Percentiles rank a stretch among this genome's conserved stretches.
These are phyloP conservation scores for Torymus texanus DNA, from an alignment of 2,888 invertebrate genomes.

Conservation along the genomic window DNA sequence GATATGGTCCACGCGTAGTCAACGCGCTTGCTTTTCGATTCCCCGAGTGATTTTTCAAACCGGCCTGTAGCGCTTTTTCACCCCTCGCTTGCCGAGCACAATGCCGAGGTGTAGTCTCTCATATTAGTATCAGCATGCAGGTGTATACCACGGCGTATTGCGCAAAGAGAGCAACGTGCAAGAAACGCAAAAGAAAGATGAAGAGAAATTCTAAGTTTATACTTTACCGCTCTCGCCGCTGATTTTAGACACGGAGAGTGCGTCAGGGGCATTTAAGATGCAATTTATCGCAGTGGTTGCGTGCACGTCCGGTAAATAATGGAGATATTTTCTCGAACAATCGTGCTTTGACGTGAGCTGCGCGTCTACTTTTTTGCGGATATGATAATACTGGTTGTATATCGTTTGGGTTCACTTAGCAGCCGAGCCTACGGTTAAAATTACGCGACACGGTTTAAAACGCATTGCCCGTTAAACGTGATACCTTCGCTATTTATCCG, in stretches of 20 bases:
- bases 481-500: too few species aligned
- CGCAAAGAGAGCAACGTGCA: too few species aligned
- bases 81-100: too few species aligned
- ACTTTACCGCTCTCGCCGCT: conserved; percentile 39
- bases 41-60: background rate
- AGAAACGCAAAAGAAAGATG: too few species aligned
- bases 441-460: too few species aligned
- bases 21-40: conserved; percentile 40
- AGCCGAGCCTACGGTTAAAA: too few species aligned
- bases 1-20: conserved; percentile 24
- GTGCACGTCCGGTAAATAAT: conserved; percentile 19
- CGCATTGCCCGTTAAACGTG: too few species aligned
- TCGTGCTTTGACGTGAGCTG: conserved; percentile 31
- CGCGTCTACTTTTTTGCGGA: conserved; percentile 6
- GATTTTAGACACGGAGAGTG: background rate
- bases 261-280: conserved; percentile 46
- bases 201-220: conserved; percentile 43
- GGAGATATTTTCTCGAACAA: conserved; percentile 40
- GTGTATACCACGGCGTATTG: too few species aligned
- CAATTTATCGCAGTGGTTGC: conserved; percentile 37
- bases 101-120: too few species aligned
- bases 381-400: background rate
- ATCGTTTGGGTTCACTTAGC: too few species aligned
- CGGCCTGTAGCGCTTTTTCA: too few species aligned
- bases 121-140: too few species aligned